Evolutionary conservation across 2,888 invertebrate genomes (phyloP).

Genomic region (Alitta virens): DNA sequence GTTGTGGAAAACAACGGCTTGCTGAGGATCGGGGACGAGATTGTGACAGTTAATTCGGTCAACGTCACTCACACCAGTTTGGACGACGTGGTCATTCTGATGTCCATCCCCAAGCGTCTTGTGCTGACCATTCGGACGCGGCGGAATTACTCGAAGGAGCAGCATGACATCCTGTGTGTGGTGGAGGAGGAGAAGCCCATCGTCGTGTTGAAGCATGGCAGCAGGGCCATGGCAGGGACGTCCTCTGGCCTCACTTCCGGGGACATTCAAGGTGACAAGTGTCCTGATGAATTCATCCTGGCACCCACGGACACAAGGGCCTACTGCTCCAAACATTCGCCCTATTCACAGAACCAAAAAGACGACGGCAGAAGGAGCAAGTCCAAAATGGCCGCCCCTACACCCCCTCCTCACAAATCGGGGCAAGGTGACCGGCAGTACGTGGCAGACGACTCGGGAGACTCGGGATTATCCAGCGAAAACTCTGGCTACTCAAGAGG

Average conservation of each 20-base stretch:
- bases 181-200: conserved; percentile 46
- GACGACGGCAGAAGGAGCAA: neutral
- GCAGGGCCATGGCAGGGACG: conserved; percentile 40
- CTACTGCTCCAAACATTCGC: conserved; percentile 5
- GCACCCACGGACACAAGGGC: neutral
- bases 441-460: conserved; percentile 29
- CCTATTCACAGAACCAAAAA: neutral
- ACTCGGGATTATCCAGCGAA: conserved; percentile 31
- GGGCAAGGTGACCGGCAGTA: conserved; percentile 7
- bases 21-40: conserved; percentile 96
- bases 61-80: conserved; percentile 97
- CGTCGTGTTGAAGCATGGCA: conserved; percentile 49
- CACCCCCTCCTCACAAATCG: conserved; percentile 10
- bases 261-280: conserved; percentile 34
- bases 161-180: conserved; percentile 44
- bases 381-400: conserved; percentile 4
- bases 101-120: conserved; percentile 96
- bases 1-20: conserved; percentile 97
- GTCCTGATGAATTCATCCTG: conserved; percentile 39
- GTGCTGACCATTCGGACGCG: conserved; percentile 76
- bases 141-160: conserved; percentile 25
- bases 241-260: conserved; percentile 44
- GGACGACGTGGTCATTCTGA: conserved; percentile 98
- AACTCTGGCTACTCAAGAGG: conserved; percentile 20
- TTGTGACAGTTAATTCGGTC: conserved; percentile 94